A percentile compares a stretch with the other conserved stretches of the same genome.
phyloP scores from a whole-genome alignment of 2,113 vertebrate genomes.

The Noturus placidus region DNA sequence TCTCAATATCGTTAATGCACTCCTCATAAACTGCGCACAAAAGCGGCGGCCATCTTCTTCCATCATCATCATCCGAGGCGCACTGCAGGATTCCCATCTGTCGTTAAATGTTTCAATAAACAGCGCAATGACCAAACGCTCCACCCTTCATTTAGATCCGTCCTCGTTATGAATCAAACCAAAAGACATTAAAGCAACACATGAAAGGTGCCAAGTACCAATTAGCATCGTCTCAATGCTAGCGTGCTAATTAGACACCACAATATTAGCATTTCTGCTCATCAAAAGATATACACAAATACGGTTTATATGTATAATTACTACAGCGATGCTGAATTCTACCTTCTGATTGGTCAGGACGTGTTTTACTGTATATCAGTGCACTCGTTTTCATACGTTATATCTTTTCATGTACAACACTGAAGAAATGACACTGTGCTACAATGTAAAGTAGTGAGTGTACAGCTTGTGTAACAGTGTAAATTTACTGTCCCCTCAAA shows the following conservation, averaged over 20 bases:
- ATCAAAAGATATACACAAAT: background rate
- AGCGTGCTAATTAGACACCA: background rate
- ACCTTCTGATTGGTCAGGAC: background rate
- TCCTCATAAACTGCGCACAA: conserved; percentile 41
- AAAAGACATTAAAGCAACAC: conserved; percentile 2
- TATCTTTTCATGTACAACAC: too few relatives aligned
- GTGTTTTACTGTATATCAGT: background rate
- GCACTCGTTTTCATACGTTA: background rate
- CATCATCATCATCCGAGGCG: background rate
- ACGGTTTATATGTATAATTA: background rate
- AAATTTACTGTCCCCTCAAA: too few relatives aligned
- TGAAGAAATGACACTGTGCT: too few relatives aligned
- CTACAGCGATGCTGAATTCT: background rate
- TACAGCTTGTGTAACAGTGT: too few relatives aligned
- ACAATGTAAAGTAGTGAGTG: too few relatives aligned
- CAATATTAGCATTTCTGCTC: background rate
- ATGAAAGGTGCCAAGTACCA: conserved; percentile 19
- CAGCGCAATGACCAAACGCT: background rate
- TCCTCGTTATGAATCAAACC: background rate
- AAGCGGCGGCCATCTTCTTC: conserved; percentile 23
- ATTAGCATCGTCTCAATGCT: conserved; percentile 8
- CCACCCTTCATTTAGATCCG: background rate
- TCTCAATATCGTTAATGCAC: conserved; percentile 43
- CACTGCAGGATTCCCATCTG: background rate
- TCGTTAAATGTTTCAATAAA: conserved; percentile 12